These are phyloP conservation scores for Takifugu ocellatus DNA, from an alignment of 2,797 vertebrate genomes.

Conservation along the genomic window DNA sequence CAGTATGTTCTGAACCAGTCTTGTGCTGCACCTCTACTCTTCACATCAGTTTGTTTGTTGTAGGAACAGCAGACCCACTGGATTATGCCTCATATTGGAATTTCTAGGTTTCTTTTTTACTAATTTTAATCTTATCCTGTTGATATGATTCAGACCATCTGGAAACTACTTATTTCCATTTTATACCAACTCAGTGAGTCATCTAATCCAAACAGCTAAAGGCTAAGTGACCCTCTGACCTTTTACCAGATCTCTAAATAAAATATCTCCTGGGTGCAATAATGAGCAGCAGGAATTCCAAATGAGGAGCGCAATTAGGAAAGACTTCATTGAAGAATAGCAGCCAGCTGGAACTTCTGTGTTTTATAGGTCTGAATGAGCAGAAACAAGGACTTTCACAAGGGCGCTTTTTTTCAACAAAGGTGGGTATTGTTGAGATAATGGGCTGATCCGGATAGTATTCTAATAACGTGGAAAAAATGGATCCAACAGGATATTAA, in stretches of 20 bases:
- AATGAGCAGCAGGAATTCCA: slow-evolving; percentile 39
- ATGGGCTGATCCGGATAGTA: not conserved
- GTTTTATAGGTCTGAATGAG: slow-evolving; percentile 45
- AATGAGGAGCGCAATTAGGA: slow-evolving; percentile 36
- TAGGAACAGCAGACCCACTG: no score
- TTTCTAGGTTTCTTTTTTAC: not conserved
- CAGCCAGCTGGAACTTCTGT: slow-evolving; percentile 24
- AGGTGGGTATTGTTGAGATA: slow-evolving; percentile 36
- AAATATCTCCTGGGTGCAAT: slow-evolving; percentile 22
- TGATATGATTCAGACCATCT: slow-evolving; percentile 32
- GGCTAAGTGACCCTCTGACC: slow-evolving; percentile 31
- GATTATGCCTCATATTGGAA: not conserved
- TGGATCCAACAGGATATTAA: slow-evolving; percentile 31
- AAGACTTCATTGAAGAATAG: slow-evolving; percentile 27
- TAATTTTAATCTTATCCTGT: not conserved
- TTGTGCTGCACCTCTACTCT: no score
- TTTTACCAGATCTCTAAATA: slow-evolving; percentile 29
- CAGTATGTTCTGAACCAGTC: no score
- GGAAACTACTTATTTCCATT: slow-evolving; percentile 38
- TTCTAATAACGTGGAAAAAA: slow-evolving; percentile 1
- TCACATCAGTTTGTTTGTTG: no score
- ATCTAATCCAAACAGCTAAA: slow-evolving; percentile 26
- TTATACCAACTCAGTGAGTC: slow-evolving; percentile 32
- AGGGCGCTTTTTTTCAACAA: slow-evolving; percentile 18
- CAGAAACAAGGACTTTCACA: slow-evolving; percentile 23